Base-by-base conservation (phyloP, 2,888 invertebrate genomes). In the Oligia latruncula region DNA sequence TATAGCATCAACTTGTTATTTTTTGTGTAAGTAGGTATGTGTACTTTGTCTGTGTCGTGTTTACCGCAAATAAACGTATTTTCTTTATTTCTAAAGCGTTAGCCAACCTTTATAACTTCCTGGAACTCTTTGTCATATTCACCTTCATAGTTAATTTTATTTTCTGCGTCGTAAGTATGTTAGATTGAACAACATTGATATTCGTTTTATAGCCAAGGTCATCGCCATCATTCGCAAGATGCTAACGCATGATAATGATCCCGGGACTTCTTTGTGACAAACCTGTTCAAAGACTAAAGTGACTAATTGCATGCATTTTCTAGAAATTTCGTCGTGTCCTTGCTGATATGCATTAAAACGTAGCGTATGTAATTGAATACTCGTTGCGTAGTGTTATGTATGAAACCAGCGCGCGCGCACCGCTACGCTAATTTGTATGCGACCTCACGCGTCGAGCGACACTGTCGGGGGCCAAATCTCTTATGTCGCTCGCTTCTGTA, bases 341-440 rank as follows among this genome's bases (percentile, higher is more conserved):
- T 29, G 29, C 49, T 67, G 20, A 74, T 65, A 23, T 58, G 40
- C 58, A 65, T 55, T 29, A 46, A 77, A 70, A 72, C 40, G 13
- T 66, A 78, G 64, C 68, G 58, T 29, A 79, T 74, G 81, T 83
- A 85, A 83, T 80, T 78, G 75, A 82, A 80, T 75, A 83, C 70
- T 66, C 55, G 68, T 81, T 78, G 72, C 77, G 62, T 77, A 84
- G 80, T 74, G 66, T 75, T 73, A 71, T 80, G 79, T 81, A 78
- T 80, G 82, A 85, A 88, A 84, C 78, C 65, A 76, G 82, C 89
- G 91, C 87, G 84, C 88, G 88, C 90, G 90, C 91, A 89, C 70
- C 78, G 80, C 83, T 85, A 80, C 80, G 85, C 85, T 94, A 93
- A 93, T 94, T 92, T 91, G 93, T 95, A 95, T 95, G 95, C 95